Evolutionary conservation across 2,888 invertebrate genomes (phyloP), one percentile per base, ranked within the genome.

Genomic region (Ceramica pisi): DNA sequence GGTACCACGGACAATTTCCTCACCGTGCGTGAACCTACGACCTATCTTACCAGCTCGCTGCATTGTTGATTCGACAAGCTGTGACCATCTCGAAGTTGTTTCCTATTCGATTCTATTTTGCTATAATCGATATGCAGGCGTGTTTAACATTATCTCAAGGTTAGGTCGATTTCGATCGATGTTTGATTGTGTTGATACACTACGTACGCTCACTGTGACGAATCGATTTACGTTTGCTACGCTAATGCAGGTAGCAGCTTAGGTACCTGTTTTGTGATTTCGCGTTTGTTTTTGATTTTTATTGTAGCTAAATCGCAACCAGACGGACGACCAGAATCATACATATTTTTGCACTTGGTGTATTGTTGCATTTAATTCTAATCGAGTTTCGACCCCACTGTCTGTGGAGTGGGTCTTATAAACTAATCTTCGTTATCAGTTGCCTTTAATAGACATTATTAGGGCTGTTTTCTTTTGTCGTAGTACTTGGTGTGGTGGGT

Each of bases 51-150:
- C 85, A 85, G 81, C 78, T 75, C 80, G 80, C 68, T 86, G 88
- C 83, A 90, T 90, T 91, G 89, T 90, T 88, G 86, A 89, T 89
- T 89, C 84, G 86, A 86, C 85, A 86, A 83, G 87, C 88, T 74
- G 61, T 69, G 65, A 53, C 51, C 76, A 80, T 79, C 75, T 80
- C 75, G 31, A 46, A 55, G 67, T 53, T 73, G 67, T 74, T 80
- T 75, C 77, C 79, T 80, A 80, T 81, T 83, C 68, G 70, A 80
- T 66, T 82, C 61, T 79, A 69, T 83, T 75, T 73, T 75, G 75
- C 68, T 63, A 75, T 63, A 82, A 80, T 83, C 77, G 74, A 78
- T 83, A 78, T 76, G 68, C 73, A 73, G 21, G 60, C 64, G 70
- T 69, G 81, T 80, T 85, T 86, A 79, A 78, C 83, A 84, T 83